Evolutionary conservation across 2,797 vertebrate species (phyloP).

Genomic region (Masticophis lateralis): DNA sequence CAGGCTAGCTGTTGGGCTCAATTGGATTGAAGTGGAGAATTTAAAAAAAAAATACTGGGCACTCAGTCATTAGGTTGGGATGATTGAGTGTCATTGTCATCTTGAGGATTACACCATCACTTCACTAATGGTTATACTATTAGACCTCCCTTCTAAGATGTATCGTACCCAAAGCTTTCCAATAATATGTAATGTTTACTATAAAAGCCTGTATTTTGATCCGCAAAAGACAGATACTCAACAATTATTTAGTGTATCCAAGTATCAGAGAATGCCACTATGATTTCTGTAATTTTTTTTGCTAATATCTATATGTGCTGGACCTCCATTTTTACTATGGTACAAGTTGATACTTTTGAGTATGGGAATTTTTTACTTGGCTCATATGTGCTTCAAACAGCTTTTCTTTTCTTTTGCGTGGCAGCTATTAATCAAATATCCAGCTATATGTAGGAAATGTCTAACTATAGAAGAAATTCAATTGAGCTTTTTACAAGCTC

Average conservation of each 20-base stretch:
- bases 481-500: conserved; percentile 19
- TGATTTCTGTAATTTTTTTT: background rate
- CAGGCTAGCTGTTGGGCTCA: background rate
- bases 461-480: background rate
- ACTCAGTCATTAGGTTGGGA: background rate
- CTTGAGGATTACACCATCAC: background rate
- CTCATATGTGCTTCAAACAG: conserved; percentile 22
- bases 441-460: conserved; percentile 22
- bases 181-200: background rate
- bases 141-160: conserved; percentile 15
- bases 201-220: conserved; percentile 27
- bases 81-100: background rate
- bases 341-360: conserved; percentile 21
- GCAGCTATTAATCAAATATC: conserved; percentile 30
- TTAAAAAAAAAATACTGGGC: background rate
- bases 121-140: conserved; percentile 8
- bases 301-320: background rate
- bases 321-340: conserved; percentile 27
- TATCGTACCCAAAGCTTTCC: background rate
- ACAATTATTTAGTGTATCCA: conserved; percentile 10
- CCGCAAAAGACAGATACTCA: background rate
- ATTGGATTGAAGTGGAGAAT: background rate
- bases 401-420: conserved; percentile 19
- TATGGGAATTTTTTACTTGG: conserved; percentile 41
- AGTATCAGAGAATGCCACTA: background rate